A percentile compares a stretch with the other conserved stretches of the same genome.
These are phyloP conservation scores for Parnassius glacialis DNA, from an alignment of 2,888 invertebrate genomes.

Conservation along the genomic window DNA sequence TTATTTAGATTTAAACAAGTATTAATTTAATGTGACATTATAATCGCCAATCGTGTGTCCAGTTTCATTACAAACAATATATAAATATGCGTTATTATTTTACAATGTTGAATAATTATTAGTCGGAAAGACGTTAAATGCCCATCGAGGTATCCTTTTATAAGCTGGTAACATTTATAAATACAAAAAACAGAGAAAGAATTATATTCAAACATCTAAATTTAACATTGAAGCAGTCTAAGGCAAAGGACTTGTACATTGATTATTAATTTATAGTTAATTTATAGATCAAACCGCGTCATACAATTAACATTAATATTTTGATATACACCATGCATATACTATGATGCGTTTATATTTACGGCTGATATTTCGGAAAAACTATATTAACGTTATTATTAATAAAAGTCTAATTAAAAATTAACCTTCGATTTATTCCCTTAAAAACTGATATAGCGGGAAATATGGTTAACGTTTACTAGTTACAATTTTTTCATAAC, in stretches of 20 bases:
- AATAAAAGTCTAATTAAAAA: conserved; percentile 8
- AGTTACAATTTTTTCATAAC: conserved; percentile 37
- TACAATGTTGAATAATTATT: background rate
- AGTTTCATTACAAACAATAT: no score
- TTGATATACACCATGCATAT: conserved; percentile 1
- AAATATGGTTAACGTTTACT: conserved; percentile 13
- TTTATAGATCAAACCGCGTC: conserved; percentile 1
- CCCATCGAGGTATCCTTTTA: background rate
- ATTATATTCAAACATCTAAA: conserved; percentile 14
- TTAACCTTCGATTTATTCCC: conserved; percentile 13
- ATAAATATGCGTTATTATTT: no score
- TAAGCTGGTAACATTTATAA: conserved; percentile 8
- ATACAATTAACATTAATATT: conserved; percentile 2
- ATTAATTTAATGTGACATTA: no score
- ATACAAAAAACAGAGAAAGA: conserved; percentile 7
- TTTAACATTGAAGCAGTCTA: conserved; percentile 13
- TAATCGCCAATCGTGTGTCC: no score
- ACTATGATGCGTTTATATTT: conserved; percentile 5
- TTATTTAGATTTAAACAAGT: no score
- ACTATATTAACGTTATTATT: background rate
- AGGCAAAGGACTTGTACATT: conserved; percentile 13
- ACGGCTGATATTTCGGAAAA: conserved; percentile 9
- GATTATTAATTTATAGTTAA: background rate
- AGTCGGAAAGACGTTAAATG: conserved; percentile 11
- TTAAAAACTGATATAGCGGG: conserved; percentile 8